Percentiles rank a stretch among this genome's conserved stretches.
phyloP scores from a whole-genome alignment of 2,797 vertebrate species.

The Malacoraja senta region DNA sequence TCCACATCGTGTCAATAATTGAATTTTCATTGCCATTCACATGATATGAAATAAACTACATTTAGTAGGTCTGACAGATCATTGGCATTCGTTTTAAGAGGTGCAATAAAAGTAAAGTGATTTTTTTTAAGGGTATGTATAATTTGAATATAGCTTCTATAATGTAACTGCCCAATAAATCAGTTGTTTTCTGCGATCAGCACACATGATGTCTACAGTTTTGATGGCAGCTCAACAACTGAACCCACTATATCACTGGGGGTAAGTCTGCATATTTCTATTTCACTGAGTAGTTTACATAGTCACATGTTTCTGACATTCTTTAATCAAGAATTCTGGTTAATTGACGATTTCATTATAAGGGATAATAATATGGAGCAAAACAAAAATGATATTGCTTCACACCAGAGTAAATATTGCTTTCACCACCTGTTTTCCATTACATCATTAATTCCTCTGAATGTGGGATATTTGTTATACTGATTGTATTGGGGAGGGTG shows the following conservation, averaged over 20 bases:
- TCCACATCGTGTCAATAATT: too few species aligned
- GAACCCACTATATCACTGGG: slow-evolving; percentile 60
- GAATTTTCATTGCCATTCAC: neutral
- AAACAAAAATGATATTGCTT: neutral
- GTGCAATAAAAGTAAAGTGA: neutral
- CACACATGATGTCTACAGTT: slow-evolving; percentile 71
- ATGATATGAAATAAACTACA: neutral
- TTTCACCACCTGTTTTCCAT: neutral
- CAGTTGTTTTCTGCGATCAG: neutral
- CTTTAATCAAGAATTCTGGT: neutral
- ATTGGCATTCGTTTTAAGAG: neutral
- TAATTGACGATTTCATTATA: neutral
- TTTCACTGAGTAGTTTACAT: neutral
- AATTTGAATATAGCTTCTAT: slow-evolving; percentile 33
- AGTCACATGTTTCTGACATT: neutral
- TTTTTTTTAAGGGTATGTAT: too few species aligned
- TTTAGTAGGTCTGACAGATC: neutral
- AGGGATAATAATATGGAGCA: too few species aligned
- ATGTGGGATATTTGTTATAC: too few species aligned
- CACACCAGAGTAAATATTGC: neutral
- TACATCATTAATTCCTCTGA: neutral
- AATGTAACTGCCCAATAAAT: slow-evolving; percentile 25
- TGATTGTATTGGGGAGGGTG: too few species aligned
- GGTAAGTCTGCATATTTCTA: slow-evolving; percentile 57
- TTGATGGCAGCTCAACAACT: slow-evolving; percentile 54